Conservation (phyloP, 2,113 vertebrate species). For the Osmerus eperlanus region DNA sequence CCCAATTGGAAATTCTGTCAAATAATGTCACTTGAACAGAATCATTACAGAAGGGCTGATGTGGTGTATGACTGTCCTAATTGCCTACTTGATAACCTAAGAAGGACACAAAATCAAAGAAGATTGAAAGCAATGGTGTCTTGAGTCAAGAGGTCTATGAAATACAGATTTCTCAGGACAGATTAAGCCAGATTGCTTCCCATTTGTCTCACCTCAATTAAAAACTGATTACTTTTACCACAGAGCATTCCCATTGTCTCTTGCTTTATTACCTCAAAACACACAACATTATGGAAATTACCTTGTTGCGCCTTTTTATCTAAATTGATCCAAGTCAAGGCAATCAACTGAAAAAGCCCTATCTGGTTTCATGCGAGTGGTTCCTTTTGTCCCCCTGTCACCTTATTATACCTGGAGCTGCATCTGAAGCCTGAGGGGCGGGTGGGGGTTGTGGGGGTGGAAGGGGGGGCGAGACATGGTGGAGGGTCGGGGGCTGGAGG, state of each 20-base stretch:
- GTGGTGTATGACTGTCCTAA: constrained; percentile 5
- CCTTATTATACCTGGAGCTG: constrained; percentile 11
- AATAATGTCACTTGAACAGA: too few species aligned
- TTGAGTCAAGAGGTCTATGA: constrained; percentile 1
- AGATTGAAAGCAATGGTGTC: constrained; percentile 22
- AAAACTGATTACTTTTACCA: constrained; percentile 6
- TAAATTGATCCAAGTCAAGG: constrained; percentile 2
- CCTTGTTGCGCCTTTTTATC: constrained; percentile 20
- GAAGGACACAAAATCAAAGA: constrained; percentile 27
- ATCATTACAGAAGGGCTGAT: too few species aligned
- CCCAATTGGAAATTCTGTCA: too few species aligned
- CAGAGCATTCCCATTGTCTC: constrained; percentile 25
- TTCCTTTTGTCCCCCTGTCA: not conserved
- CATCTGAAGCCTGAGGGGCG: constrained; percentile 22
- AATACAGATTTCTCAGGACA: constrained; percentile 12
- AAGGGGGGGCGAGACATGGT: too few species aligned
- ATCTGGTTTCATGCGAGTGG: constrained; percentile 33
- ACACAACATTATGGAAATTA: constrained; percentile 24
- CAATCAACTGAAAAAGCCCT: constrained; percentile 36
- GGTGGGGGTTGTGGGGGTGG: not conserved
- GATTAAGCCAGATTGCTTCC: constrained; percentile 10
- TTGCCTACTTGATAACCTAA: constrained; percentile 20
- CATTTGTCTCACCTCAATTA: constrained; percentile 20
- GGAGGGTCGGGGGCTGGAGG: too few species aligned
- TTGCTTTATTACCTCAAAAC: constrained; percentile 24